Base-by-base conservation (phyloP, 2,888 invertebrate species). In the Eulithis testata region DNA sequence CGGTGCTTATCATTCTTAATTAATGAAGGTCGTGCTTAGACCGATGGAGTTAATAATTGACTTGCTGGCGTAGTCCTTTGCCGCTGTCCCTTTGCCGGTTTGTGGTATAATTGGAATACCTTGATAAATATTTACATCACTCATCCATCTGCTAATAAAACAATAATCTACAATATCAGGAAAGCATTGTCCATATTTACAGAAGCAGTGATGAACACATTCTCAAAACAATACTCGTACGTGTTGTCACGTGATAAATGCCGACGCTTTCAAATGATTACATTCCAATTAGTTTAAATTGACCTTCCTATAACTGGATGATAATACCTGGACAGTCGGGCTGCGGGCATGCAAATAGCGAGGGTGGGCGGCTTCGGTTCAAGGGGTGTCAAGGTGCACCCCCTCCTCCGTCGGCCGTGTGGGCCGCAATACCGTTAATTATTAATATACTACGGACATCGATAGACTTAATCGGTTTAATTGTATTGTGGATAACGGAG, bases 361-460 rank as follows among this genome's bases (percentile, higher is more conserved):
- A 31, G 31, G 31, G 74, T 72, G 63, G 75, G 76, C 73, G 67
- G 63, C 54, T 44, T 51, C 57, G 60, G 81, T 80, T 80, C 80
- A 79, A 76, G 81, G 85, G 82, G 81, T 81, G 84, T 82, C 81
- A 80, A 82, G 82, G 81, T 80, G 75, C 76, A 75, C 74, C 78
- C 76, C 75, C 64, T 63, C 65, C 51, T 12, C 67, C 72, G 75
- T 66, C 73, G 72, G 74, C 70, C 76, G 72, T 74, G 61, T 53
- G 36, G 45, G 36, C 63, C 63, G 67, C 67, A 58, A 54, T 58
- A 64, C 60, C 63, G 75, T 81, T 83, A 76, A 83, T 83, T 84
- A 86, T 84, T 84, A 76, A 84, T 78, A 80, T 68, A 73, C 63
- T 56, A 66, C 63, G 61, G 63, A 56, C 60, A 60, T 59, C 70